Evolutionary conservation across 2,888 invertebrate species (phyloP), one percentile per base, ranked within the genome.

Genomic region (Trilocha varians): DNA sequence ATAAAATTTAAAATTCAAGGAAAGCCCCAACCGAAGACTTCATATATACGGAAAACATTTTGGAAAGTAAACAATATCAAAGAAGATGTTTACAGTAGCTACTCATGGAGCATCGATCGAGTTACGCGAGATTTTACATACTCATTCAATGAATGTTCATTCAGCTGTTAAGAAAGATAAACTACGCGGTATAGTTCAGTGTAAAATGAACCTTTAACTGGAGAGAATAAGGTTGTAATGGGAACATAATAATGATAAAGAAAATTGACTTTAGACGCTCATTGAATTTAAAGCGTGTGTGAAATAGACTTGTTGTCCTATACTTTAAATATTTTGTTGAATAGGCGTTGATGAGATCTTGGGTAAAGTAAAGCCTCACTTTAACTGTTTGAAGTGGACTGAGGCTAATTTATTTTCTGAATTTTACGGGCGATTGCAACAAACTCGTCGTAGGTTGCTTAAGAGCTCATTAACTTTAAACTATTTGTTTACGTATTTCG

Each of bases 121-220:
- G 53, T 48, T 55, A 55, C 48, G 46, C 41, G 52, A 52, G 53
- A 49, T 53, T 59, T 64, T 62, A 60, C 59, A 64, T 67, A 65
- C 66, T 65, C 57, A 62, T 64, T 69, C 65, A 63, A 62, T 66
- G 54, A 49, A 47, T 51, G 57, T 55, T 62, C 70, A 70, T 57
- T 78, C 78, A 65, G 65, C 75, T 70, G 80, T 78, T 67, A 76
- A 67, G 62, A 58, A 56, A 71, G 82, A 82, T 80, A 80, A 74
- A 61, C 53, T 53, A 59, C 45, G 55, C 43, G 36, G 49, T 46
- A 25, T 13, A 35, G 14, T 41, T 9, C 35, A 15, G 44, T 41
- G 44, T 35, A 60, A 64, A 61, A 45, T 41, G 37, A 42, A 47
- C 55, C 44, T 37, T 64, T 48, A 46, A 3, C 0, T 3, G 3